These are phyloP conservation scores for Popillia japonica DNA, from an alignment of 1,140 invertebrate species.

Conservation along the genomic window DNA sequence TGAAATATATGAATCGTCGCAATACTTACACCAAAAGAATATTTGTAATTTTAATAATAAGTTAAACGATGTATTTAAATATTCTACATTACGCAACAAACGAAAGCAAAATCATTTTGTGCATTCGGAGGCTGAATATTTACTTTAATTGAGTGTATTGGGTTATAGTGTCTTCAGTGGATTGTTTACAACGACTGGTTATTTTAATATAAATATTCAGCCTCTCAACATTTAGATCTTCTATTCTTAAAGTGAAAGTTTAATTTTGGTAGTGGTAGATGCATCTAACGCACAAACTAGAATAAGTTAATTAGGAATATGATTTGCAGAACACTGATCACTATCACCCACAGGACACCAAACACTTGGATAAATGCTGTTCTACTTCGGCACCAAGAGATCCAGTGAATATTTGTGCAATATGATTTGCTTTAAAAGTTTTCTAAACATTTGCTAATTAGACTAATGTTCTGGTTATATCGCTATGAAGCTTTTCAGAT, in stretches of 20 bases:
- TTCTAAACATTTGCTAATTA: too few relatives aligned
- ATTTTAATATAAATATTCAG: neutral
- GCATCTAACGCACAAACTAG: slow-evolving; percentile 34
- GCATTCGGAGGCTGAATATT: neutral
- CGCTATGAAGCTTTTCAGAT: too few relatives aligned
- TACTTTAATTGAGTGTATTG: neutral
- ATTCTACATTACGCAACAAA: too few relatives aligned
- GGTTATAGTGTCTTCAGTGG: too few relatives aligned
- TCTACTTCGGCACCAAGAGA: too few relatives aligned
- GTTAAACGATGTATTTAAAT: neutral
- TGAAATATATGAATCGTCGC: slow-evolving; percentile 5
- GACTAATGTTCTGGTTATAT: too few relatives aligned
- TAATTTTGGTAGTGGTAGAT: slow-evolving; percentile 24
- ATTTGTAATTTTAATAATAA: neutral
- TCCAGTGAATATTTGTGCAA: too few relatives aligned
- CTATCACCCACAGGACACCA: too few relatives aligned
- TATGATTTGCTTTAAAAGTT: neutral
- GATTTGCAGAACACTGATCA: too few relatives aligned
- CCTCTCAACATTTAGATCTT: neutral
- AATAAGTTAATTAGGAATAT: neutral
- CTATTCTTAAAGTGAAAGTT: neutral
- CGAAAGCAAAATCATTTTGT: too few relatives aligned
- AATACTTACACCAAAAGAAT: slow-evolving; percentile 28
- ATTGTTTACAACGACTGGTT: too few relatives aligned
- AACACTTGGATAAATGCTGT: too few relatives aligned